Base-by-base conservation (phyloP, 2,797 vertebrate species). In the Ctenopoma multispine region DNA sequence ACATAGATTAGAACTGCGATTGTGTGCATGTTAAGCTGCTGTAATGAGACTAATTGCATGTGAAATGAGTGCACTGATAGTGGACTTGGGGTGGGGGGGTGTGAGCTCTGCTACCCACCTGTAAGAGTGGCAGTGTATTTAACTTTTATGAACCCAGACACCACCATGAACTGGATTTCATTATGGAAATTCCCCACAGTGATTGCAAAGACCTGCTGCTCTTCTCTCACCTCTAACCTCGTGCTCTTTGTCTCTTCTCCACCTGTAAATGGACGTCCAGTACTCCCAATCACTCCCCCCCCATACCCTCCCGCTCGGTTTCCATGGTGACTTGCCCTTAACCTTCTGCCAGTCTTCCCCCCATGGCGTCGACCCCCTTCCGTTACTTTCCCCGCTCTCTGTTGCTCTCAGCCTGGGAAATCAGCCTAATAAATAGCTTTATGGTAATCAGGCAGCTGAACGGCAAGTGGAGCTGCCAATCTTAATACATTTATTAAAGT, bases 351-450 rank as follows among this genome's bases (percentile, higher is more conserved):
- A 79, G 81, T 61, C 62, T 40, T 70, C 55, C 61, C 76, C 68
- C 78, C 49, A 4, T 31, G 54, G 73, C 5, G 54, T 34, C 53
- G 0, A n/a, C 69, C 69, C 72, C 77, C 66, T 31, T 69, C 82
- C 10, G 1, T 38, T 64, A 41, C 49, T 27, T 2, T 47, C 63
- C 53, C 60, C 38, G 34, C 61, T 79, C 49, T 65, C 56, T 43
- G 84, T 83, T 72, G 81, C 90, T 89, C 92, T 91, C 90, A 90
- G 93, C 88, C 88, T 63, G 87, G 82, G 78, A 94, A 92, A 92
- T 94, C 93, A 93, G 90, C 77, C 94, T 95, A 95, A 96, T 96
- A 96, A 96, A 96, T 96, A 95, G 95, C 92, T 96, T 95, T 95
- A 96, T 96, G 95, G 85, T 94, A 96, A 97, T 96, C 61, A 64